Evolutionary conservation across 92 coral and sea anemone species (phyloP).

Genomic region (Heteractis magnifica): DNA sequence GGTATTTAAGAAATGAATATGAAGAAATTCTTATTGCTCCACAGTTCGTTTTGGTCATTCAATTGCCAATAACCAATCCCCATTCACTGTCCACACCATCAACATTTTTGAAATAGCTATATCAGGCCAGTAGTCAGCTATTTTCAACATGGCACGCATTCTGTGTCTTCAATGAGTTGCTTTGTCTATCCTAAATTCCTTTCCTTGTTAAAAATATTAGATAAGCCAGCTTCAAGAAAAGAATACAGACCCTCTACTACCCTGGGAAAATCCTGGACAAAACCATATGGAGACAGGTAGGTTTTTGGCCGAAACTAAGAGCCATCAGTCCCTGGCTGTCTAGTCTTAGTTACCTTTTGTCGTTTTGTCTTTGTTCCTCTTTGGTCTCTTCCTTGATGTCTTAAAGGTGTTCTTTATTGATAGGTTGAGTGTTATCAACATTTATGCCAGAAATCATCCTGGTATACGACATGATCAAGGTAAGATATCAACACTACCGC

Average conservation of each 20-base stretch:
- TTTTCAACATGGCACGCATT: too few species aligned
- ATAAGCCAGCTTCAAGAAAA: background rate
- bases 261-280: conserved; percentile 24
- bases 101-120: too few species aligned
- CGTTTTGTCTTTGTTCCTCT: too few species aligned
- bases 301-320: background rate
- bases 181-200: background rate
- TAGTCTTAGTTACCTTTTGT: background rate
- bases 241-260: conserved; percentile 35
- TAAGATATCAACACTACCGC: conserved; percentile 22
- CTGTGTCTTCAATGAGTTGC: too few species aligned
- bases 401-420: background rate
- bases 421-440: conserved; percentile 93
- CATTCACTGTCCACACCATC: too few species aligned
- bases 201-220: background rate
- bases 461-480: conserved; percentile 64
- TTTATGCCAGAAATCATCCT: conserved; percentile 81
- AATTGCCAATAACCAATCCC: too few species aligned
- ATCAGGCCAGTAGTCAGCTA: too few species aligned
- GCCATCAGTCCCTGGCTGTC: background rate
- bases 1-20: too few species aligned
- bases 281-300: conserved; percentile 27
- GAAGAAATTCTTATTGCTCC: too few species aligned
- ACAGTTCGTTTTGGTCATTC: too few species aligned
- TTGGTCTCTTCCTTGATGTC: too few species aligned